A percentile compares a stretch with the other conserved stretches of the same genome.
These are phyloP conservation scores for Proteles cristata DNA, from an alignment of 2,113 vertebrate genomes.

Conservation along the genomic window DNA sequence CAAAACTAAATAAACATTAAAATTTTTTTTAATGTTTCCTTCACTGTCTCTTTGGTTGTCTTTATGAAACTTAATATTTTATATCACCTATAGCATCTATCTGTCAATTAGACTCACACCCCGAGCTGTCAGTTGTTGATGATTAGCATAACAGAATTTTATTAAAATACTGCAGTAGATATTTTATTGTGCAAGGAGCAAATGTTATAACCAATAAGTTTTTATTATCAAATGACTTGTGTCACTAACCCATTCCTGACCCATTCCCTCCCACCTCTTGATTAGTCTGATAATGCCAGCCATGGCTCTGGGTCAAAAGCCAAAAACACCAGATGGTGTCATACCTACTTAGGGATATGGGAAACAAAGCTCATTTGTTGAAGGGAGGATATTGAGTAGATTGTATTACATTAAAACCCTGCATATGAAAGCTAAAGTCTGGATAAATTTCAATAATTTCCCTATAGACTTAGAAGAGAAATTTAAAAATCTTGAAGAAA, in stretches of 20 bases:
- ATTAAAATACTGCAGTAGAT: neutral
- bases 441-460: neutral
- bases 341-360: neutral
- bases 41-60: neutral
- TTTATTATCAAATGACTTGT: neutral
- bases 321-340: constrained; percentile 55
- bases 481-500: neutral
- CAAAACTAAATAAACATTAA: no score
- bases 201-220: neutral
- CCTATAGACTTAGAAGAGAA: neutral
- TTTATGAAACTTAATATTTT: neutral
- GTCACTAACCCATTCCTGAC: neutral
- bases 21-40: neutral
- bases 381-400: neutral
- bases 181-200: neutral
- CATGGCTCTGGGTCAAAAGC: neutral
- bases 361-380: neutral
- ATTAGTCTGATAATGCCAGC: neutral
- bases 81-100: neutral
- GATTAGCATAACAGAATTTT: neutral
- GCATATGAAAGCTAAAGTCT: neutral
- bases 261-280: neutral
- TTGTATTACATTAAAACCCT: neutral
- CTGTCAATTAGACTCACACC: neutral
- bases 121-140: neutral